Base-by-base conservation (phyloP, 2,797 vertebrate genomes). In the Valencia hispanica region DNA sequence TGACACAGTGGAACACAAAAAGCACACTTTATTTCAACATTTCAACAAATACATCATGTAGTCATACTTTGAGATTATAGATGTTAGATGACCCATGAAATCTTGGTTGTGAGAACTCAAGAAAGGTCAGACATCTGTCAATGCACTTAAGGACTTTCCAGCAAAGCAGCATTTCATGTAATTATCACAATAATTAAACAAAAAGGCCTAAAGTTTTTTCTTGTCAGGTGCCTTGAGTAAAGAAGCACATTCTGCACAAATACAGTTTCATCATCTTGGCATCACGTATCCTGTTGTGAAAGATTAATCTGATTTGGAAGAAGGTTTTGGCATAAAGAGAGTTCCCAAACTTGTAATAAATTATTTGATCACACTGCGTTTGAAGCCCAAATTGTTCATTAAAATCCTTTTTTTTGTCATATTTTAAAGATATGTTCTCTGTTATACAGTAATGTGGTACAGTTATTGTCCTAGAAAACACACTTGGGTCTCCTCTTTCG, bases 1-100 rank as follows among this genome's bases (percentile, higher is more conserved):
- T 99, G 89, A 47, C 22, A 51, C 6, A 3, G 72, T 14, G 66
- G 70, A 86, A 86, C 48, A 80, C 65, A 87, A 85, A 66, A 27
- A n/a, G 14, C n/a, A 53, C 3, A 34, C 70, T 22, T 73, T 43
- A 43, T 25, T 43, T 68, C 39, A 68, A 68, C 25, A n/a, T n/a
- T n/a, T n/a, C n/a, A n/a, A n/a, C n/a, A n/a, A n/a, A n/a, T n/a
- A n/a, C n/a, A n/a, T n/a, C n/a, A n/a, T n/a, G n/a, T n/a, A n/a
- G 25, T 30, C 2, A 18, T 50, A 30, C 32, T 22, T 50, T 30
- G 12, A 22, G 68, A 70, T 20, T 51, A 4, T 12, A 72, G 1
- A 5, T 57, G 12, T 27, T 12, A 50, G 25, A 27, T 27, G 48
- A 68, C 4, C 25, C 25, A 50, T 70, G 17, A 47, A 59, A n/a